Percentiles rank a stretch among this genome's conserved stretches.
Conservation (phyloP, 2,113 vertebrate genomes). For the Gasterosteus nipponicus region DNA sequence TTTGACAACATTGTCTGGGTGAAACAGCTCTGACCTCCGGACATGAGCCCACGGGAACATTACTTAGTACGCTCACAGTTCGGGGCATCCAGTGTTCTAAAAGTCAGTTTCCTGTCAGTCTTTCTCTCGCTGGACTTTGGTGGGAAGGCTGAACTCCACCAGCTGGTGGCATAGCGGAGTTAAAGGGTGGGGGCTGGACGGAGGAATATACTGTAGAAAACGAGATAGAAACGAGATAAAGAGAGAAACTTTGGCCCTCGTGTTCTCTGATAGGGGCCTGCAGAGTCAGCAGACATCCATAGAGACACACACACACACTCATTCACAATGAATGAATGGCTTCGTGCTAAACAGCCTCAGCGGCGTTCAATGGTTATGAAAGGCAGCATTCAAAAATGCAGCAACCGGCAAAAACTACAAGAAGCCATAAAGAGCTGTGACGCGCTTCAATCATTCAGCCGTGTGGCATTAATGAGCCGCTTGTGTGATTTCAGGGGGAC, state of each 20-base stretch:
- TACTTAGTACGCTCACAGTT: neutral
- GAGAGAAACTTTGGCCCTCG: constrained; percentile 50
- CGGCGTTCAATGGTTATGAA: constrained; percentile 22
- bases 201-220: neutral
- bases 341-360: neutral
- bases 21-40: neutral
- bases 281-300: constrained; percentile 45
- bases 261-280: constrained; percentile 39
- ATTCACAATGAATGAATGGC: constrained; percentile 15
- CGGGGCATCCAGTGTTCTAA: neutral
- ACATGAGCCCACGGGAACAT: neutral
- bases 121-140: constrained; percentile 13
- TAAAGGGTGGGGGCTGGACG: constrained; percentile 1
- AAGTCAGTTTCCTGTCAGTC: constrained; percentile 39
- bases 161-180: neutral
- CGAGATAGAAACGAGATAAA: constrained; percentile 21
- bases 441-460: neutral
- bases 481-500: neutral
- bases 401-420: neutral
- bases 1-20: neutral
- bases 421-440: neutral
- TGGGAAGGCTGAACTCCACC: neutral
- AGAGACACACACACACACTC: neutral
- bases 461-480: neutral
- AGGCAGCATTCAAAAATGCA: constrained; percentile 37